Percentiles rank a stretch among this genome's conserved stretches.
Conservation (phyloP, 1,140 invertebrate genomes). For the Drosophila arizonae region DNA sequence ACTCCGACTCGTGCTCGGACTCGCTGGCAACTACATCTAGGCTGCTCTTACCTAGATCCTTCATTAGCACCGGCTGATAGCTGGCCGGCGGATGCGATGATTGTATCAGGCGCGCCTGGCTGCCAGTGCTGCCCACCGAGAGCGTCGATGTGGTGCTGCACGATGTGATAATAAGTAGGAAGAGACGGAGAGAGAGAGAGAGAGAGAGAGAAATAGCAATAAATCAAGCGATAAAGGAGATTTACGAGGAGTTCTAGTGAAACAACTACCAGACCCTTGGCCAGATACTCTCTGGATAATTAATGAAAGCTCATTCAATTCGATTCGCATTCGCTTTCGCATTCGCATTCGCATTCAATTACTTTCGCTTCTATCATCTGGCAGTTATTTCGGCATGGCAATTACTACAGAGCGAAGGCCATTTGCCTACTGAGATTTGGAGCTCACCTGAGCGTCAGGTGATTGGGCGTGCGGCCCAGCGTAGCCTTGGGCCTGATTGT, state of each 20-base stretch:
- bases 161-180: slow-evolving; percentile 14
- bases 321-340: too few relatives aligned
- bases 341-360: background rate
- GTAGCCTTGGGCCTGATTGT: slow-evolving; percentile 87
- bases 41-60: slow-evolving; percentile 92
- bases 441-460: slow-evolving; percentile 91
- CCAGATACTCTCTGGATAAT: too few relatives aligned
- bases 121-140: slow-evolving; percentile 96
- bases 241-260: background rate
- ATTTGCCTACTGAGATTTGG: slow-evolving; percentile 4
- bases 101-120: slow-evolving; percentile 95
- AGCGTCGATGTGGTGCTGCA: slow-evolving; percentile 94
- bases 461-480: slow-evolving; percentile 94
- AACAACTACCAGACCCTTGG: background rate
- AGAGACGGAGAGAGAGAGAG: slow-evolving; percentile 31
- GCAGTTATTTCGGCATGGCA: background rate
- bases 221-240: slow-evolving; percentile 32
- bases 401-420: background rate
- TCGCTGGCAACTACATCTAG: slow-evolving; percentile 42
- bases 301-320: too few relatives aligned
- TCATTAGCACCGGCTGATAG: slow-evolving; percentile 92
- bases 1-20: slow-evolving; percentile 67
- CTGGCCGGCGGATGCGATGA: slow-evolving; percentile 95
- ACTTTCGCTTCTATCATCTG: background rate
- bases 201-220: slow-evolving; percentile 13